These are phyloP conservation scores for Ceyx erithaca DNA, from an alignment of 2,797 vertebrate species.

Conservation along the genomic window DNA sequence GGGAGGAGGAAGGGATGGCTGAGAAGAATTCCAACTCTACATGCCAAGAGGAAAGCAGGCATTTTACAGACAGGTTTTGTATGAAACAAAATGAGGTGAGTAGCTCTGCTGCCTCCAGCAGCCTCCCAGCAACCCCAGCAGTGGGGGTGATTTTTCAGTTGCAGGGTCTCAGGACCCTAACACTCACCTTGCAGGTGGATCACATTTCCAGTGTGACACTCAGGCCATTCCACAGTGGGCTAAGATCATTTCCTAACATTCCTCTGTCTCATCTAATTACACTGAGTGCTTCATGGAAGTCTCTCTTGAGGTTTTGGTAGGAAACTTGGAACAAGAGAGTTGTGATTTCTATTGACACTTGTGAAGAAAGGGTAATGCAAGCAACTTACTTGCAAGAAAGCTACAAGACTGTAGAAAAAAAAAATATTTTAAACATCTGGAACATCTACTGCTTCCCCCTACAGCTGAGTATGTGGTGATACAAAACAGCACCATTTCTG, in stretches of 20 bases:
- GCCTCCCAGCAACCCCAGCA: not conserved
- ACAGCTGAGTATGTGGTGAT: not conserved
- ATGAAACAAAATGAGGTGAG: not conserved
- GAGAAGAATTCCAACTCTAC: not conserved
- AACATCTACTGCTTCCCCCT: not conserved
- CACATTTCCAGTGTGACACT: not conserved
- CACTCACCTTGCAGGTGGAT: not conserved
- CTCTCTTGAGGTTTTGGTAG: not conserved
- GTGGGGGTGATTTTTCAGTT: not conserved
- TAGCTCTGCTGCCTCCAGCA: not conserved
- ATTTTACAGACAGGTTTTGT: not conserved
- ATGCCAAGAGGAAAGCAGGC: not conserved
- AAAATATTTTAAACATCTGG: not conserved
- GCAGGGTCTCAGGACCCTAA: not conserved
- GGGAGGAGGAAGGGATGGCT: not conserved
- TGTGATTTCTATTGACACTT: not conserved
- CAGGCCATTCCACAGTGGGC: not conserved
- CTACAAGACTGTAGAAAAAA: not conserved
- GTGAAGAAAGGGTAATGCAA: not conserved
- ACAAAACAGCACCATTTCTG: not conserved
- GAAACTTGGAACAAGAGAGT: not conserved
- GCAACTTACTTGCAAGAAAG: not conserved
- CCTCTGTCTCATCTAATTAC: not conserved
- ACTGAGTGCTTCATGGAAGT: not conserved
- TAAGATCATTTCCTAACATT: not conserved